phyloP scores from a whole-genome alignment of 2,113 vertebrate genomes.

The Ochotona curzoniae region DNA sequence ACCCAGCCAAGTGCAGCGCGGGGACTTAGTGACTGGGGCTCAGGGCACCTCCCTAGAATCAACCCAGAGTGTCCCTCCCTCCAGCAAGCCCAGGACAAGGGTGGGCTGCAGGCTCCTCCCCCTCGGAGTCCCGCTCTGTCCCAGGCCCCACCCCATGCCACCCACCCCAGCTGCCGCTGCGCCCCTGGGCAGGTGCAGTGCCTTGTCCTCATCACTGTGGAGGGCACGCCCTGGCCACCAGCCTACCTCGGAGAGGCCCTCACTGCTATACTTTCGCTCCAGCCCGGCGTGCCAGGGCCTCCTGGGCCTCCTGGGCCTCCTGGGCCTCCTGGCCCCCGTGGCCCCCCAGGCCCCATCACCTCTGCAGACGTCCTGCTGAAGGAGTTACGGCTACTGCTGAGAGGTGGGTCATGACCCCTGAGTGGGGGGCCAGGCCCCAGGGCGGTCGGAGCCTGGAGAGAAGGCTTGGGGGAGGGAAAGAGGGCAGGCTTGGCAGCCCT shows the following conservation, averaged over 20 bases:
- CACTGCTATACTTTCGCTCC: background rate
- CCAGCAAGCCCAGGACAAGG: background rate
- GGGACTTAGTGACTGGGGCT: background rate
- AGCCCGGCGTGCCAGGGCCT: slow-evolving; percentile 58
- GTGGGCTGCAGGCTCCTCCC: background rate
- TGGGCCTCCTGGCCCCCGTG: slow-evolving; percentile 26
- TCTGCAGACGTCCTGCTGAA: slow-evolving; percentile 69
- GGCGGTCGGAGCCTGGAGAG: background rate
- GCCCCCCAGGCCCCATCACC: background rate
- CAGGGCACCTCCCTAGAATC: background rate
- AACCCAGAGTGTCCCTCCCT: background rate
- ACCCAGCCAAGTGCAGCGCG: background rate
- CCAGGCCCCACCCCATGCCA: rapidly evolving
- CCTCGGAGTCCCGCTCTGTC: background rate
- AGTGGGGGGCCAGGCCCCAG: too few relatives aligned
- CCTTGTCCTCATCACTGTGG: background rate
- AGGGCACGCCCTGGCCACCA: rapidly evolving
- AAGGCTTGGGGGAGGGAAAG: rapidly evolving
- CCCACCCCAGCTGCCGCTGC: background rate
- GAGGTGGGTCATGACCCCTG: slow-evolving; percentile 70
- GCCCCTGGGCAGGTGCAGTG: background rate
- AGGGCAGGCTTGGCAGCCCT: background rate
- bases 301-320: slow-evolving; percentile 30
- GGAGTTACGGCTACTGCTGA: slow-evolving; percentile 80
- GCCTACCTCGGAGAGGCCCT: background rate